Percentiles rank a stretch among this genome's conserved stretches.
phyloP scores from a whole-genome alignment of 2,113 vertebrate genomes.

The Bos indicus region DNA sequence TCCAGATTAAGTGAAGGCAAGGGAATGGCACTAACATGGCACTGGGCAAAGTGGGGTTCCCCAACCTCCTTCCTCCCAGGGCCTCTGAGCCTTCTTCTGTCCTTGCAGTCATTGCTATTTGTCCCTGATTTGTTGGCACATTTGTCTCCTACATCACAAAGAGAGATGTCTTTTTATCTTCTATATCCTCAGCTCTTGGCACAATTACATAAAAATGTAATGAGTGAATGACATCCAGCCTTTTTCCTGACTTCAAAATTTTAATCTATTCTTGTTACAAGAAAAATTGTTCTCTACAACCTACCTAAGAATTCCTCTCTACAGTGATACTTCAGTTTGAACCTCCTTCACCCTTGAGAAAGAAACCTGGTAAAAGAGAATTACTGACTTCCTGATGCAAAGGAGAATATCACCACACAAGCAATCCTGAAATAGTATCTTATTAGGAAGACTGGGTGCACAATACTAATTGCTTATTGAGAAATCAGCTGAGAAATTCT shows the following conservation, averaged over 20 bases:
- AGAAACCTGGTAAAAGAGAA: neutral
- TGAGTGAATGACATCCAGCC: neutral
- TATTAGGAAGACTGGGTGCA: neutral
- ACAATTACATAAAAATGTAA: neutral
- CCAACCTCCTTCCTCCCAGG: fast-evolving
- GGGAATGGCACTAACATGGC: neutral
- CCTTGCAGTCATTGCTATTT: neutral
- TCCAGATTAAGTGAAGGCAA: neutral
- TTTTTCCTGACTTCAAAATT: neutral
- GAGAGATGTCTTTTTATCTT: neutral
- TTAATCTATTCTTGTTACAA: neutral
- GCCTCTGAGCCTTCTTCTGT: neutral
- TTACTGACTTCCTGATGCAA: neutral
- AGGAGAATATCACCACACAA: neutral
- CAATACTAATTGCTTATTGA: neutral
- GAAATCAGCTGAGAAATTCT: neutral
- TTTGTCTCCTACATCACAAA: neutral
- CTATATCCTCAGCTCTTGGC: neutral
- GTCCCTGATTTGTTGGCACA: neutral
- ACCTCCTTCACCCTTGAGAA: neutral
- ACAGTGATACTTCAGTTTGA: neutral
- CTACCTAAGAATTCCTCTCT: neutral
- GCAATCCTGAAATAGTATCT: neutral
- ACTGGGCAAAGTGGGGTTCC: neutral
- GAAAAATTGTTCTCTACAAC: neutral